phyloP scores from a whole-genome alignment of 2,113 vertebrate species.

The Tursiops truncatus region DNA sequence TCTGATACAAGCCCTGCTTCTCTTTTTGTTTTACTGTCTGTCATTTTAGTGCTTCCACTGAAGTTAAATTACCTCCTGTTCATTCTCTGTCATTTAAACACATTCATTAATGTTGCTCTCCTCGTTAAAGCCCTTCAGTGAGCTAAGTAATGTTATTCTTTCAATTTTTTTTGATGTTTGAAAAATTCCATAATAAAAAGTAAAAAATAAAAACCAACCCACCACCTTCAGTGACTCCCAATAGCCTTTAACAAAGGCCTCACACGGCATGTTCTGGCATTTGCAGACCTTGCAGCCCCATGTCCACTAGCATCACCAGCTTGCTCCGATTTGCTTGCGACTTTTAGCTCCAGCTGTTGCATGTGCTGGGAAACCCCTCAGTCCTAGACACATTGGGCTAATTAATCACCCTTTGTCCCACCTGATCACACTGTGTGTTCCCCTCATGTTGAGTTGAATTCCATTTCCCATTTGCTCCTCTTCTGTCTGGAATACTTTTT shows the following conservation, averaged over 20 bases:
- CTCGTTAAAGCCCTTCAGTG: neutral
- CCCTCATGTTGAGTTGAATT: neutral
- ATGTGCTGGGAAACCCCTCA: neutral
- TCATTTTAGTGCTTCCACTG: neutral
- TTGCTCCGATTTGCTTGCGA: neutral
- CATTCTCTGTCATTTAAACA: neutral
- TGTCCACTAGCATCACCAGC: neutral
- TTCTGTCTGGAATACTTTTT: neutral
- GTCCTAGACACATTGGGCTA: neutral
- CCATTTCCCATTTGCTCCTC: neutral
- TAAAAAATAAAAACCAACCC: neutral
- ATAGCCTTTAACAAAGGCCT: neutral
- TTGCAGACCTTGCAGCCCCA: neutral
- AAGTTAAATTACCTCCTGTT: neutral
- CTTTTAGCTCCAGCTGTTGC: neutral
- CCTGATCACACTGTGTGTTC: neutral
- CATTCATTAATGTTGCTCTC: neutral
- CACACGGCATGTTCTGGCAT: neutral
- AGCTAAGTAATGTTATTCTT: neutral
- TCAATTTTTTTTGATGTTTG: neutral
- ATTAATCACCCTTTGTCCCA: neutral
- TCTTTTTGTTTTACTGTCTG: neutral
- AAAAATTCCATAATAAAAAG: neutral
- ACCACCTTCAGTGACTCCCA: neutral
- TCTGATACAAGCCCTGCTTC: neutral